These are phyloP conservation scores for Pheosia tremula DNA, from an alignment of 2,888 invertebrate species.

Conservation along the genomic window DNA sequence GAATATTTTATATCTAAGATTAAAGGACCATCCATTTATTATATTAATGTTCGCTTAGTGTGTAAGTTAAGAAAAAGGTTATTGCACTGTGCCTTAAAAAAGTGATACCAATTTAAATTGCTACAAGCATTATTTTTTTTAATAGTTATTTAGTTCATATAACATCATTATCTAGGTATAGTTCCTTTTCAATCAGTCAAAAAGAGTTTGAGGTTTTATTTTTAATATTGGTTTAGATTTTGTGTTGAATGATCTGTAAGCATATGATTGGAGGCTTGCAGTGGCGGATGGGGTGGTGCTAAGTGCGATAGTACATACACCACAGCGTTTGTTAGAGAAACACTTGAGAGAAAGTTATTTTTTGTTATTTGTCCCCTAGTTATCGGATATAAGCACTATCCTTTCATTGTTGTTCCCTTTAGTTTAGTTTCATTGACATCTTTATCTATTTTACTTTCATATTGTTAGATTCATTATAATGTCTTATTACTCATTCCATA, in stretches of 20 bases:
- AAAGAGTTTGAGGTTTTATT: background rate
- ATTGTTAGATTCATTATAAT: background rate
- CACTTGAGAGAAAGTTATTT: no score
- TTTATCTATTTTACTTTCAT: background rate
- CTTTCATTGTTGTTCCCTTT: no score
- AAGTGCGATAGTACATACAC: no score
- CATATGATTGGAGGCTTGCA: no score
- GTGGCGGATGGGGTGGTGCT: no score
- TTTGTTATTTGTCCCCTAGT: no score
- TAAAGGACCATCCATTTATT: no score
- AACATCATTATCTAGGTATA: background rate
- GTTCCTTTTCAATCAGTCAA: background rate
- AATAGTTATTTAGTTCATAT: background rate
- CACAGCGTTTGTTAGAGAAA: no score
- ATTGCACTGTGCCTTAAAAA: background rate
- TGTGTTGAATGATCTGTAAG: no score
- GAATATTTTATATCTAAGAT: no score
- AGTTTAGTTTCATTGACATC: no score
- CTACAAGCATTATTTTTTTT: background rate
- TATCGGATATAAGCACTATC: no score
- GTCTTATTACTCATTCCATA: background rate
- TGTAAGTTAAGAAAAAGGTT: background rate
- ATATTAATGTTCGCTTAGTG: background rate
- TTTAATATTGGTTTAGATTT: background rate
- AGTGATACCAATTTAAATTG: background rate